Conservation (phyloP, 2,797 vertebrate species). For the Lagodon rhomboides region DNA sequence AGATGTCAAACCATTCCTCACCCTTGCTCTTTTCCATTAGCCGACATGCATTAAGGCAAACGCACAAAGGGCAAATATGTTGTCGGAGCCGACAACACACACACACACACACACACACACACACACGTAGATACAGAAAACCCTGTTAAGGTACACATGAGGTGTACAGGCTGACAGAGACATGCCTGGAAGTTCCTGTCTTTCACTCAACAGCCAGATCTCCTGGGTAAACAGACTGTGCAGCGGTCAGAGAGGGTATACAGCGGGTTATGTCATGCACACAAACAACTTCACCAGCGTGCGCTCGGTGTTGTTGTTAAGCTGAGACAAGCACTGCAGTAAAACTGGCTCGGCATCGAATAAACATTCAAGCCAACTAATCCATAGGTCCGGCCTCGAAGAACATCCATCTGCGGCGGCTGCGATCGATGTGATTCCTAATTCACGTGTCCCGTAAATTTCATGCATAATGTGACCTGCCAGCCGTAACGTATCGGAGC, state of each 20-base stretch:
- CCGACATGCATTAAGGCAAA: constrained; percentile 1
- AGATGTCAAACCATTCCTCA: not conserved
- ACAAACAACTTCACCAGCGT: not conserved
- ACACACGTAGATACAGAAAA: not conserved
- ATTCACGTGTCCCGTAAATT: constrained; percentile 46
- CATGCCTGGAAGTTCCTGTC: constrained; percentile 19
- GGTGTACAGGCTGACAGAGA: not conserved
- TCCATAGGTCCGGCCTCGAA: constrained; percentile 41
- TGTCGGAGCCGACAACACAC: not conserved
- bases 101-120: not conserved
- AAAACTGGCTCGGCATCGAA: constrained; percentile 30
- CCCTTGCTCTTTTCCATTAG: not conserved
- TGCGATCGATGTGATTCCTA: constrained; percentile 45
- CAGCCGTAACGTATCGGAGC: constrained; percentile 25
- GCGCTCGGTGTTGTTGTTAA: constrained; percentile 30
- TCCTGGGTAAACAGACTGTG: constrained; percentile 33
- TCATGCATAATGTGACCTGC: constrained; percentile 24
- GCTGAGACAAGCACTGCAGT: constrained; percentile 48
- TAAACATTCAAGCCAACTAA: constrained; percentile 55
- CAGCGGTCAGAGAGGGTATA: constrained; percentile 37
- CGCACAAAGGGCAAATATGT: not conserved
- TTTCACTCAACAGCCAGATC: constrained; percentile 27
- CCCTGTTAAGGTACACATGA: not conserved
- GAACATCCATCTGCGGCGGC: constrained; percentile 47
- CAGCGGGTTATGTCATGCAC: constrained; percentile 16